Conservation (phyloP, 2,113 vertebrate species). For the Prolemur simus region DNA sequence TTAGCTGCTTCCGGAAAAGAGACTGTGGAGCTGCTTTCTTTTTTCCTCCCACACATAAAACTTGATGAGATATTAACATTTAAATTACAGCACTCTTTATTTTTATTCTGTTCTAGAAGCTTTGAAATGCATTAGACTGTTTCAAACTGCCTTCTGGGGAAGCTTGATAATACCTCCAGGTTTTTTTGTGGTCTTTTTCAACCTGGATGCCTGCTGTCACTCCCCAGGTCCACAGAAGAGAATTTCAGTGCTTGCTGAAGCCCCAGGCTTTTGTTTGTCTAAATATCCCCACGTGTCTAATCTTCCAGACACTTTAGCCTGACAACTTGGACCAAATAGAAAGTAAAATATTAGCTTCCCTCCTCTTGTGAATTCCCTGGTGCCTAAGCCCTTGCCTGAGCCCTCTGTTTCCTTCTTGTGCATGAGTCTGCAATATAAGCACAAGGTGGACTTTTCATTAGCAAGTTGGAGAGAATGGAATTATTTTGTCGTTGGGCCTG, state of each 20-base stretch:
- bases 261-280: slow-evolving; percentile 43
- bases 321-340: slow-evolving; percentile 25
- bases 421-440: rapidly evolving
- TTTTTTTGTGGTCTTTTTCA: slow-evolving; percentile 58
- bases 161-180: slow-evolving; percentile 59
- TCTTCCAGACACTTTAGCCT: slow-evolving; percentile 31
- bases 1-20: slow-evolving; percentile 43
- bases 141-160: slow-evolving; percentile 63
- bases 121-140: slow-evolving; percentile 66
- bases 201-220: neutral
- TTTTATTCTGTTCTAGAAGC: slow-evolving; percentile 69
- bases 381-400: neutral
- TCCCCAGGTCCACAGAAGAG: neutral
- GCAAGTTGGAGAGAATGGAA: neutral
- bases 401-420: neutral
- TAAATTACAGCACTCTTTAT: slow-evolving; percentile 64
- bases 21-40: neutral
- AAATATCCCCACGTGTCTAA: slow-evolving; percentile 35
- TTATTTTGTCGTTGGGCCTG: neutral
- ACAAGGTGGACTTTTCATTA: neutral
- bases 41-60: slow-evolving; percentile 46
- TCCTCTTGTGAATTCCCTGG: neutral
- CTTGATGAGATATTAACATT: slow-evolving; percentile 77
- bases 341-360: neutral
- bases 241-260: slow-evolving; percentile 53